These are phyloP conservation scores for Sanderia malayensis DNA, from an alignment of 30 jellyfish, hydroid and myxozoan species.

Conservation along the genomic window DNA sequence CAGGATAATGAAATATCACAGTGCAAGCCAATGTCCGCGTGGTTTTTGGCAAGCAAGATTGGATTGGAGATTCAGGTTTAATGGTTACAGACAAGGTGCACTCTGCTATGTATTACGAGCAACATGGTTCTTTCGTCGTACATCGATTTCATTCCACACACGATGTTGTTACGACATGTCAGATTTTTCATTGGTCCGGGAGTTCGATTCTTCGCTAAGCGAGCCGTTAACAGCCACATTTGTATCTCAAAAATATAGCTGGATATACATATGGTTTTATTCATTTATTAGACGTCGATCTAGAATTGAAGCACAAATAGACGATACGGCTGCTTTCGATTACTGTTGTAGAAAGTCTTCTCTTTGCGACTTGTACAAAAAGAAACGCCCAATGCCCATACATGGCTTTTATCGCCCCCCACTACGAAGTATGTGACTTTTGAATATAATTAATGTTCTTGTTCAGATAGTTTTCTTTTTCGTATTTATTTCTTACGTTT, in stretches of 20 bases:
- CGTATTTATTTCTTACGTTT: too few relatives aligned
- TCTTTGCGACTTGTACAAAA: conserved; percentile 19
- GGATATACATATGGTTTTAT: background rate
- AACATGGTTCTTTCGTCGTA: conserved; percentile 2
- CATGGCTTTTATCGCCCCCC: conserved; percentile 22
- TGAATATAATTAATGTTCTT: too few relatives aligned
- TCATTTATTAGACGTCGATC: background rate
- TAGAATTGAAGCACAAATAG: background rate
- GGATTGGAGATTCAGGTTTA: conserved; percentile 40
- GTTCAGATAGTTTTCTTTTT: too few relatives aligned
- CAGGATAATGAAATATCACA: background rate
- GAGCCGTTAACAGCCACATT: conserved; percentile 3
- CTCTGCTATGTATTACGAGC: conserved; percentile 21
- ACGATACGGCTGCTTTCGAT: conserved; percentile 20
- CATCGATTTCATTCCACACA: conserved; percentile 27
- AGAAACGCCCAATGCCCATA: conserved; percentile 16
- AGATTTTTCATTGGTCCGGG: conserved; percentile 2
- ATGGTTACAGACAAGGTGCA: background rate
- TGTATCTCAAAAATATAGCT: background rate
- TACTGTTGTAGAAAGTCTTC: conserved; percentile 31
- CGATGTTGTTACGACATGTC: conserved; percentile 24
- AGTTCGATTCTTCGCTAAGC: background rate
- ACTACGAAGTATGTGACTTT: conserved; percentile 13
- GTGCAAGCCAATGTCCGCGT: conserved; percentile 49
- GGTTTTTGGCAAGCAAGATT: conserved; percentile 10